phyloP scores from a whole-genome alignment of 2,113 vertebrate genomes.

The Siniperca chuatsi region DNA sequence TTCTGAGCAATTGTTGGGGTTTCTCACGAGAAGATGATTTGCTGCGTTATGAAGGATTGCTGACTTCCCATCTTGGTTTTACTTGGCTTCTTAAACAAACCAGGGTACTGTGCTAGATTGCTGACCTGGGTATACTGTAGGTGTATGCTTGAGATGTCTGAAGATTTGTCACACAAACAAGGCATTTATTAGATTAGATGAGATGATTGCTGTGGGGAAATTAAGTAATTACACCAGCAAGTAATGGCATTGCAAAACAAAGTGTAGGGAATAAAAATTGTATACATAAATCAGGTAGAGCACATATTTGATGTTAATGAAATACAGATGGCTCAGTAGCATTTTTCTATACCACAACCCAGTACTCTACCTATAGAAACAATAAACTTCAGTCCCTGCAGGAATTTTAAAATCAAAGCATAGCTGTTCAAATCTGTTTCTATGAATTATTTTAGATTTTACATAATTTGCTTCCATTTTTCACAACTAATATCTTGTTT shows the following conservation, averaged over 20 bases:
- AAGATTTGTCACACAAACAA: constrained; percentile 24
- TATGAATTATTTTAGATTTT: neutral
- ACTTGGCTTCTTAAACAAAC: constrained; percentile 12
- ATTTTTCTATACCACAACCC: neutral
- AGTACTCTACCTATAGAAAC: neutral
- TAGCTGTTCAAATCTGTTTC: neutral
- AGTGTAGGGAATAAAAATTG: too few relatives aligned
- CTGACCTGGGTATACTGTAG: neutral
- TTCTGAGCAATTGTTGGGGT: constrained; percentile 24
- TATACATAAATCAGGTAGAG: neutral
- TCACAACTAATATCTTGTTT: neutral
- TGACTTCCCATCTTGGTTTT: constrained; percentile 10
- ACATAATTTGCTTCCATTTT: neutral
- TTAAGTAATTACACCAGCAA: constrained; percentile 7
- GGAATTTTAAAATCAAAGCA: neutral
- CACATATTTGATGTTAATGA: constrained; percentile 7
- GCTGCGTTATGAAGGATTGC: neutral
- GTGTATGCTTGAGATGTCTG: neutral
- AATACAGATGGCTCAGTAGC: neutral
- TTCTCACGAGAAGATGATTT: constrained; percentile 36
- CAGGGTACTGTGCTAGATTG: neutral
- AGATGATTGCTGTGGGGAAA: constrained; percentile 13
- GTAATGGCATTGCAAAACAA: neutral
- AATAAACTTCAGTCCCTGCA: neutral
- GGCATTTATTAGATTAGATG: constrained; percentile 9